Evolutionary conservation across 2,113 vertebrate genomes (phyloP), one percentile per base, ranked within the genome.

Genomic region (Callithrix jacchus): DNA sequence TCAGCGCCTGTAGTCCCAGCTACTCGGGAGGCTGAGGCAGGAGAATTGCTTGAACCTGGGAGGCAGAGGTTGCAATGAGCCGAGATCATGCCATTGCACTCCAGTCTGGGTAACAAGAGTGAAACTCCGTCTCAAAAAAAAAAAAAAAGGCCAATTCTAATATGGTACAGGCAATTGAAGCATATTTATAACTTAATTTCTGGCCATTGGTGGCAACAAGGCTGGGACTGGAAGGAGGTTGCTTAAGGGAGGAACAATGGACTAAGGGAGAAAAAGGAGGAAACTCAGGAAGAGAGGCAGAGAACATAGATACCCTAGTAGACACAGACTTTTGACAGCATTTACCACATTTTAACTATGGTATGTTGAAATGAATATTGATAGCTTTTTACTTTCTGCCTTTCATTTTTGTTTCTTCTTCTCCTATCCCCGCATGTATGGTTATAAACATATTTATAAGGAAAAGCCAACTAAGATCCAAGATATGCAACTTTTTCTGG

Each of bases 381-480:
- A 32, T 77, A 23, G 40, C 37, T 20, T 97, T 93, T 95, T 84
- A 37, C n/a, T 93, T 92, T 80, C 85, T 93, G 85, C 58, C n/a
- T 91, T 68, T 18, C 32, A 10, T 82, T 52, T 45, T 47, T 40
- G 27, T 71, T 70, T n/a, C 20, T 84, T 66, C 10, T 92, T 61
- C 64, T 95, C 42, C 49, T 3, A 7, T 8, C 20, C 42, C 27
- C 58, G 30, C 64, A 70, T 68, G 32, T 49, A 30, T 85, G 64
- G 23, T 2, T 64, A 40, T 73, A 82, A 76, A 77, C 95, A 76
- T 77, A 32, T 95, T 35, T 71, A 95, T 66, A 42, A 94, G 73
- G 40, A 52, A 85, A n/a, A 66, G 4, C 37, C 87, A 27, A 74
- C 35, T 84, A 61, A 93, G 25, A 71, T 68, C 37, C 84, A 91